These are phyloP conservation scores for Scortum barcoo DNA, from an alignment of 2,113 vertebrate genomes.

Conservation along the genomic window DNA sequence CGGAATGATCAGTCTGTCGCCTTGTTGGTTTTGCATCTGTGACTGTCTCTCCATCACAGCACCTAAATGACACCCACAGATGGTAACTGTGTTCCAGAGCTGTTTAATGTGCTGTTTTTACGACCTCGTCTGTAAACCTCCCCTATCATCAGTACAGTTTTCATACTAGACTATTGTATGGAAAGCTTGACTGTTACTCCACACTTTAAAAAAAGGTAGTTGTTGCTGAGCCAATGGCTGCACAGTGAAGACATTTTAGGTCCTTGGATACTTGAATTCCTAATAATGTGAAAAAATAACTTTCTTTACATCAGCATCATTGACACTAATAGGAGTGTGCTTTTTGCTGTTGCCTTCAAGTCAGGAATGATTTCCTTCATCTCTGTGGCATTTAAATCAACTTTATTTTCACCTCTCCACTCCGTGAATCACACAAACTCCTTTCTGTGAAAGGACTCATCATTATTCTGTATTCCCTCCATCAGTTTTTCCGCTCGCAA, in stretches of 20 bases:
- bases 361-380: constrained; percentile 51
- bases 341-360: constrained; percentile 38
- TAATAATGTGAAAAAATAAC: not conserved
- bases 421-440: constrained; percentile 49
- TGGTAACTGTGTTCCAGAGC: constrained; percentile 53
- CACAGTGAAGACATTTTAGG: constrained; percentile 3
- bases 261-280: constrained; percentile 4
- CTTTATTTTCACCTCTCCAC: constrained; percentile 56
- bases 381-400: constrained; percentile 56
- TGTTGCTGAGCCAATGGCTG: constrained; percentile 6
- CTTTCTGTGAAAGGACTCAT: constrained; percentile 42
- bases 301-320: not conserved
- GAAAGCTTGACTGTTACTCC: constrained; percentile 14
- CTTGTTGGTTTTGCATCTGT: constrained; percentile 67
- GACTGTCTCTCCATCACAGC: constrained; percentile 36
- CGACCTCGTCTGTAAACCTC: constrained; percentile 24
- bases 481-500: constrained; percentile 61
- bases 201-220: not conserved
- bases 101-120: constrained; percentile 58
- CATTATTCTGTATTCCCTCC: constrained; percentile 61
- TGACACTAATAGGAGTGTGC: constrained; percentile 5
- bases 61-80: constrained; percentile 66
- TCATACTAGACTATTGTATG: constrained; percentile 27
- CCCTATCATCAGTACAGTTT: constrained; percentile 22
- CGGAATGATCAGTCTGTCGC: constrained; percentile 39